Percentiles rank a stretch among this genome's conserved stretches.
Conservation (phyloP, 2,888 invertebrate species). For the Molorchus minor region DNA sequence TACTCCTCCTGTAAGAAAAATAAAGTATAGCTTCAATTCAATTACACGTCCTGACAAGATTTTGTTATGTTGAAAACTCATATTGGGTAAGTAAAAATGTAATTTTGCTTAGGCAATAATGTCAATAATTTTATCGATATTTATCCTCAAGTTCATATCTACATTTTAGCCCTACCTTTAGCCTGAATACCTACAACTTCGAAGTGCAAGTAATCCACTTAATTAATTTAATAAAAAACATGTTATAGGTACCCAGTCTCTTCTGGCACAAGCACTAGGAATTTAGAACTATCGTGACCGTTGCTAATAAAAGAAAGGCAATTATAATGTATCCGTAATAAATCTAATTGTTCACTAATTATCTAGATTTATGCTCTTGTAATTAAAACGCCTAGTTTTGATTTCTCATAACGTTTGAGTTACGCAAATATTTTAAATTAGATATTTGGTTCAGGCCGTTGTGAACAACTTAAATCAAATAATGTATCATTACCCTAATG, state of each 20-base stretch:
- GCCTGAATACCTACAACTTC: not conserved
- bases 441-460: too few relatives aligned
- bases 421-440: not conserved
- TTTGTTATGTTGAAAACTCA: too few relatives aligned
- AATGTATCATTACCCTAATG: too few relatives aligned
- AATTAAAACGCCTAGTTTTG: not conserved
- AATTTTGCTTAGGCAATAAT: too few relatives aligned
- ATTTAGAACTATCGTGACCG: constrained; percentile 7
- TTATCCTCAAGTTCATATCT: too few relatives aligned
- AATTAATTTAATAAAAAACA: constrained; percentile 10
- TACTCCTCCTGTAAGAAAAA: too few relatives aligned
- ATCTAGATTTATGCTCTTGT: not conserved
- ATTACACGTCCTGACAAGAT: too few relatives aligned
- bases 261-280: not conserved
- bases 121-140: too few relatives aligned
- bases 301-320: constrained; percentile 8
- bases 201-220: constrained; percentile 3
- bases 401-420: not conserved
- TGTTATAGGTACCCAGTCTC: not conserved
- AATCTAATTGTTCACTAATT: constrained; percentile 6
- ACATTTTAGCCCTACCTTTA: too few relatives aligned
- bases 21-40: too few relatives aligned
- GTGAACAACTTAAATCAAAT: too few relatives aligned
- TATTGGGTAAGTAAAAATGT: too few relatives aligned
- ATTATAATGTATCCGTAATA: constrained; percentile 9